phyloP scores from a whole-genome alignment of 2,888 invertebrate species.

The Tortrix viridana region DNA sequence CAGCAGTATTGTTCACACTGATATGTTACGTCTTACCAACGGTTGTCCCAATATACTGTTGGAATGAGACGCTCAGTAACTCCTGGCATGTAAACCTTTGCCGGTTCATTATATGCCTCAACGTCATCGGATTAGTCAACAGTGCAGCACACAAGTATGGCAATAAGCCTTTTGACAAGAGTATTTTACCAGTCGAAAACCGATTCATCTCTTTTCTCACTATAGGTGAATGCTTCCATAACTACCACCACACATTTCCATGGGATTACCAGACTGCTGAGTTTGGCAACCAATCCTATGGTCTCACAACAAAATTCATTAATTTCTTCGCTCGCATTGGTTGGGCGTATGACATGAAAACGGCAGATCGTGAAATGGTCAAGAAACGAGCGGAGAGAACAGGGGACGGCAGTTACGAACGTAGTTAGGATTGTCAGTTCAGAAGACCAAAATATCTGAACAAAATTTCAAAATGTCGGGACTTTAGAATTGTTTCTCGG shows the following conservation, averaged over 20 bases:
- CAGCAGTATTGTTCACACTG: neutral
- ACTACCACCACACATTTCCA: slow-evolving; percentile 8
- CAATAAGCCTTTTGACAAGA: slow-evolving; percentile 5
- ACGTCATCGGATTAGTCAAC: neutral
- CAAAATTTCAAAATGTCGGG: no score
- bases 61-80: slow-evolving; percentile 4
- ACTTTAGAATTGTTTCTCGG: no score
- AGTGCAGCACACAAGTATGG: slow-evolving; percentile 5
- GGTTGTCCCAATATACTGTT: slow-evolving; percentile 1
- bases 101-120: neutral
- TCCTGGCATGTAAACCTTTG: neutral
- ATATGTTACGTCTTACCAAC: slow-evolving; percentile 1
- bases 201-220: no score
- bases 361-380: neutral
- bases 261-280: neutral
- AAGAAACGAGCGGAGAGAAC: neutral
- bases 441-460: no score
- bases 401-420: neutral
- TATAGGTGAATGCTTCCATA: neutral
- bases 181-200: neutral
- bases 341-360: slow-evolving; percentile 8
- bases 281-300: neutral
- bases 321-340: slow-evolving; percentile 5
- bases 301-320: neutral
- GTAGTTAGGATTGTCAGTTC: no score